A percentile compares a stretch with the other conserved stretches of the same genome.
Evolutionary conservation across 2,888 invertebrate genomes (phyloP).

Genomic region (Coecobrya sp.): DNA sequence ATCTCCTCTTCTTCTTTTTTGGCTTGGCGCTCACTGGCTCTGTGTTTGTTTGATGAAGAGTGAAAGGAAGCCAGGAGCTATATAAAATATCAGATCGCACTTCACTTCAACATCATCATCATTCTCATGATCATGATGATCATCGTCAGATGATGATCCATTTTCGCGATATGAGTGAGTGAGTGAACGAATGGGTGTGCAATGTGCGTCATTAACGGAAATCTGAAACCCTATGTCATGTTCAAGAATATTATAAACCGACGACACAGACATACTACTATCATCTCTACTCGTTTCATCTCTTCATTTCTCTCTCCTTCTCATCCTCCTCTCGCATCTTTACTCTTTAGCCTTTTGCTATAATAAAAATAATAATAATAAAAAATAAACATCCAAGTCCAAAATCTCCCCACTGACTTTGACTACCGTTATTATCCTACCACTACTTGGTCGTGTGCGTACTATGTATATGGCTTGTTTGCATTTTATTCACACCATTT

Average conservation of each 20-base stretch:
- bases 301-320: not conserved
- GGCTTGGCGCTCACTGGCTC: not conserved
- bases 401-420: not conserved
- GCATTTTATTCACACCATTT: not conserved
- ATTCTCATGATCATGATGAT: constrained; percentile 60
- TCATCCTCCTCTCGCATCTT: not conserved
- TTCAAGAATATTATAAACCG: constrained; percentile 11
- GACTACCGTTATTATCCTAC: not conserved
- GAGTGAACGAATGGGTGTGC: constrained; percentile 40
- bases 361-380: not conserved
- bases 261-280: not conserved
- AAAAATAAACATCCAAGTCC: constrained; percentile 16
- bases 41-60: constrained; percentile 24
- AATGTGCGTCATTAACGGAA: constrained; percentile 76
- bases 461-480: too few relatives aligned
- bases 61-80: constrained; percentile 49
- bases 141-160: not conserved
- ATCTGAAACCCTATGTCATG: constrained; percentile 59
- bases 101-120: constrained; percentile 30
- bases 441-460: not conserved
- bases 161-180: constrained; percentile 29
- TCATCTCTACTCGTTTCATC: too few relatives aligned
- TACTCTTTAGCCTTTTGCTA: not conserved
- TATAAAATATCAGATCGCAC: constrained; percentile 27
- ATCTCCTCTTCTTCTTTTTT: not conserved